Conservation (phyloP, 1,140 invertebrate species). For the Contarinia nasturtii region DNA sequence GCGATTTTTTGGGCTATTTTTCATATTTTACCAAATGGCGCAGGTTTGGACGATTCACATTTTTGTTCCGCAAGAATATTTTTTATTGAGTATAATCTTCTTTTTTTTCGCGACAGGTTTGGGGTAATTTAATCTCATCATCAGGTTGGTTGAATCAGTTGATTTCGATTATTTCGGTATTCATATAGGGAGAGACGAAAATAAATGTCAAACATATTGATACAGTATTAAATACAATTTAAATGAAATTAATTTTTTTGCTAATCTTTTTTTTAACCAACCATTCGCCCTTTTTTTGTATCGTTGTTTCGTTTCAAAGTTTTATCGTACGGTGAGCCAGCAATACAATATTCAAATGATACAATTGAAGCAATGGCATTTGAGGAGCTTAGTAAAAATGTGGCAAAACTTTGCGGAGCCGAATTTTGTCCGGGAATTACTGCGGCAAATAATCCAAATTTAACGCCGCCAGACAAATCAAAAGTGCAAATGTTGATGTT, state of each 20-base stretch:
- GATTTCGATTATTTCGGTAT: no score
- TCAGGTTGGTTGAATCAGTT: no score
- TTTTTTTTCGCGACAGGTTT: no score
- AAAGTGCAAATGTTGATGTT: conserved; percentile 62
- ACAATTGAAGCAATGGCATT: no score
- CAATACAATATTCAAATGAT: no score
- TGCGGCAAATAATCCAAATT: conserved; percentile 36
- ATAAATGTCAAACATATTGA: no score
- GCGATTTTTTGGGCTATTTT: conserved; percentile 93
- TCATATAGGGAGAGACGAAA: no score
- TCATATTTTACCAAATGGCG: conserved; percentile 84
- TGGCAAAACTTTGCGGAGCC: conserved; percentile 45
- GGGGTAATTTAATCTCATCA: conserved; percentile 85
- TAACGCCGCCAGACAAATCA: conserved; percentile 41
- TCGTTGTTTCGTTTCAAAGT: conserved; percentile 2
- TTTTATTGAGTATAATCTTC: no score
- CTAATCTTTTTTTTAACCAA: conserved; percentile 15
- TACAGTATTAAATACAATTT: no score
- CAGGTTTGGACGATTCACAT: no score
- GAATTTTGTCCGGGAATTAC: conserved; percentile 44
- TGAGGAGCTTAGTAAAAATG: conserved; percentile 5
- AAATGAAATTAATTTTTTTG: background rate
- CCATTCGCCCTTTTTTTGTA: no score
- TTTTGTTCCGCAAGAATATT: no score
- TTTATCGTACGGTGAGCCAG: conserved; percentile 8